Conservation (phyloP, 1,140 invertebrate species). For the Zaprionus nigranus region DNA sequence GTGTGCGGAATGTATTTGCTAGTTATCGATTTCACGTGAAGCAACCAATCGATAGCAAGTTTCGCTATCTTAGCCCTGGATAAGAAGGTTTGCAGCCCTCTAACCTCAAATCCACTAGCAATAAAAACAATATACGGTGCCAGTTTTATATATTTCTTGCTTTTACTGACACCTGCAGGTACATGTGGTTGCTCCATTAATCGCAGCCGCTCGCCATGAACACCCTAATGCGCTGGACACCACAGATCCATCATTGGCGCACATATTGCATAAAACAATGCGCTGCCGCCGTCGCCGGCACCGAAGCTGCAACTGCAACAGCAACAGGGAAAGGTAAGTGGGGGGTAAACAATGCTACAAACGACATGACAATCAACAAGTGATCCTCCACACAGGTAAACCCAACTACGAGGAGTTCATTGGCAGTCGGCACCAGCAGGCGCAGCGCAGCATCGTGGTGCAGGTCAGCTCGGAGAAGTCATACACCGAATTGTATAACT, state of each 20-base stretch:
- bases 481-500: constrained; percentile 87
- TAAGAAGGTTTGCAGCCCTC: constrained; percentile 20
- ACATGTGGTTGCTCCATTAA: constrained; percentile 34
- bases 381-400: constrained; percentile 32
- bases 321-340: constrained; percentile 8
- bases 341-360: constrained; percentile 13
- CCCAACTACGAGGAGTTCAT: constrained; percentile 71
- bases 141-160: constrained; percentile 8
- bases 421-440: constrained; percentile 61
- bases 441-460: constrained; percentile 86
- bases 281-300: constrained; percentile 33
- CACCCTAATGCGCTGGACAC: constrained; percentile 59
- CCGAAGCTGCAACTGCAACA: constrained; percentile 8
- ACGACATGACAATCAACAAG: not conserved
- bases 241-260: constrained; percentile 53
- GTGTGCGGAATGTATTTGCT: not conserved
- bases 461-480: constrained; percentile 88
- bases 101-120: constrained; percentile 55
- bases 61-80: not conserved
- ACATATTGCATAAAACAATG: constrained; percentile 65
- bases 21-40: not conserved
- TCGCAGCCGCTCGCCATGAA: constrained; percentile 51
- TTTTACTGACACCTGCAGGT: constrained; percentile 26
- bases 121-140: constrained; percentile 34
- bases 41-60: not conserved